Conservation (phyloP, 2,888 invertebrate species). For the Villa cingulata region DNA sequence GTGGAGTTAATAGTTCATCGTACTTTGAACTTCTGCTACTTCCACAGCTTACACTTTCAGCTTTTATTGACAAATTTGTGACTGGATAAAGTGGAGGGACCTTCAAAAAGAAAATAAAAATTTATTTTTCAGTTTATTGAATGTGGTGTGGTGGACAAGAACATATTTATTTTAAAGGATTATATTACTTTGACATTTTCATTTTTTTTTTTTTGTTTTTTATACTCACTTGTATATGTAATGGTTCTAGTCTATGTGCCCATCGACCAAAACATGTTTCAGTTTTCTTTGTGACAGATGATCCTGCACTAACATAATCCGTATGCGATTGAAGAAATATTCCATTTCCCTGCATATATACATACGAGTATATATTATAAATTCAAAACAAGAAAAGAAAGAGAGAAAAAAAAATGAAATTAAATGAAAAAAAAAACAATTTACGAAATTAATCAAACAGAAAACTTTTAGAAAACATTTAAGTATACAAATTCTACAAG, state of each 20-base stretch:
- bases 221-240: conserved; percentile 18
- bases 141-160: too few relatives aligned
- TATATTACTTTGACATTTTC: not conserved
- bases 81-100: conserved; percentile 12
- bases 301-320: conserved; percentile 15
- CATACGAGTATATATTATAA: too few relatives aligned
- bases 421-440: too few relatives aligned
- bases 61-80: conserved; percentile 16
- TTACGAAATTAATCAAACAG: too few relatives aligned
- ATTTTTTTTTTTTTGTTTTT: not conserved
- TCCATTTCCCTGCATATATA: conserved; percentile 18
- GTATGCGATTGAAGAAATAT: conserved; percentile 20
- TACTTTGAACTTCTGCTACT: conserved; percentile 10
- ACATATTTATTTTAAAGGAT: not conserved
- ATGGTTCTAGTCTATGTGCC: conserved; percentile 17
- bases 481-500: too few relatives aligned
- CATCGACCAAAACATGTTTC: conserved; percentile 18
- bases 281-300: conserved; percentile 15
- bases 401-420: too few relatives aligned
- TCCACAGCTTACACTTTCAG: conserved; percentile 16
- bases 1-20: conserved; percentile 9
- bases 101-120: conserved; percentile 1
- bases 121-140: too few relatives aligned
- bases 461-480: too few relatives aligned
- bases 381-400: too few relatives aligned